phyloP scores from a whole-genome alignment of 2,113 vertebrate genomes.

The Argyrosomus japonicus region DNA sequence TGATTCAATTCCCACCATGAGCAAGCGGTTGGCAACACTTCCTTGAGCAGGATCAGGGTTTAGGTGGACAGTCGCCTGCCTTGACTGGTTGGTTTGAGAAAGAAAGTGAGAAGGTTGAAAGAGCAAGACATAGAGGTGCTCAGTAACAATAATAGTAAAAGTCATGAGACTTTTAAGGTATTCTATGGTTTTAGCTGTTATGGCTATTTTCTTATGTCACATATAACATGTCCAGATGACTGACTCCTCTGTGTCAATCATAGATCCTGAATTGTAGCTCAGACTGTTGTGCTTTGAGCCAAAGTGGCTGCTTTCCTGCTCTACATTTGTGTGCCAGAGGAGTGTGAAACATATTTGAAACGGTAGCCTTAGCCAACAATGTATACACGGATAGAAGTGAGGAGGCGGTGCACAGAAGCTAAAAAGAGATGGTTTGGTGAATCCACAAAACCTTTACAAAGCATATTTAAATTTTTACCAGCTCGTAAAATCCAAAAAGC shows the following conservation, averaged over 20 bases:
- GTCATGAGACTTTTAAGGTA: neutral
- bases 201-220: neutral
- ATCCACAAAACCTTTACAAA: neutral
- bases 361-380: neutral
- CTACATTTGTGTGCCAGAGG: neutral
- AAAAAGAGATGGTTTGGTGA: conserved; percentile 9
- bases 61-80: no score
- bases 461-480: neutral
- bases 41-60: no score
- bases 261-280: neutral
- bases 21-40: no score
- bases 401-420: neutral
- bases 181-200: neutral
- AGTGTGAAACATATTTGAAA: conserved; percentile 36
- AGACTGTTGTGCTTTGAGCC: conserved; percentile 18
- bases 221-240: neutral
- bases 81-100: no score
- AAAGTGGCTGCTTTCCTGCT: conserved; percentile 33
- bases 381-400: conserved; percentile 8
- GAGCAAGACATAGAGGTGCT: no score
- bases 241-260: neutral
- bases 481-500: neutral
- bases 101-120: no score
- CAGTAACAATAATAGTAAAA: no score
- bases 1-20: no score